Evolutionary conservation across 2,888 invertebrate genomes (phyloP).

Genomic region (Toxonevra muliebris): DNA sequence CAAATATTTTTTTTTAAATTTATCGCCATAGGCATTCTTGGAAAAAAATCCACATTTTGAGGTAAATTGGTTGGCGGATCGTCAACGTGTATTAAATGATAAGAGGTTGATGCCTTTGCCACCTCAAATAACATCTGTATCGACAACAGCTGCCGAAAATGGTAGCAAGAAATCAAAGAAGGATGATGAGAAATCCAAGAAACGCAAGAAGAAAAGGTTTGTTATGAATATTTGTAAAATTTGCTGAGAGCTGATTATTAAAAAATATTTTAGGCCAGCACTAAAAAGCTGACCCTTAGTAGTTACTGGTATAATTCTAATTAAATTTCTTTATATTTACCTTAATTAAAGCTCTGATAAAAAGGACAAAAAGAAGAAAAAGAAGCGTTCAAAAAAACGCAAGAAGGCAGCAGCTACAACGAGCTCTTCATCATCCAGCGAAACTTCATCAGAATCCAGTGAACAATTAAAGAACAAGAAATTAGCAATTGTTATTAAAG

Average conservation of each 20-base stretch:
- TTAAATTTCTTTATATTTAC: not conserved
- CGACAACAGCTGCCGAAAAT: conserved; percentile 45
- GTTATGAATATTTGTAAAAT: not conserved
- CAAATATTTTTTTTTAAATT: conserved; percentile 1
- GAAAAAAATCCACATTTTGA: conserved; percentile 90
- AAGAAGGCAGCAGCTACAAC: conserved; percentile 52
- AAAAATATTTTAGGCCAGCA: too few relatives aligned
- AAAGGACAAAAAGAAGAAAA: conserved; percentile 67
- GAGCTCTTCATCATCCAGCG: conserved; percentile 46
- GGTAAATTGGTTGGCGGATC: conserved; percentile 84
- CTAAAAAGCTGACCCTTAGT: too few relatives aligned
- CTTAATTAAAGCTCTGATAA: conserved; percentile 51
- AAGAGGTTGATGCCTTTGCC: conserved; percentile 50
- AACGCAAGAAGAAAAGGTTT: conserved; percentile 71
- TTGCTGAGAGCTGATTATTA: too few relatives aligned
- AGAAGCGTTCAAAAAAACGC: conserved; percentile 66
- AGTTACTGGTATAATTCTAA: too few relatives aligned
- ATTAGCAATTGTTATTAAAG: conserved; percentile 35
- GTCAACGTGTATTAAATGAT: conserved; percentile 75
- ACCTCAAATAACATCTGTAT: conserved; percentile 50
- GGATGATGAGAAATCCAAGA: conserved; percentile 64
- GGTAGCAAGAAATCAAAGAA: conserved; percentile 64
- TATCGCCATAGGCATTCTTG: conserved; percentile 73
- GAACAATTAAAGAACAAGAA: conserved; percentile 39
- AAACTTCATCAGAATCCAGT: conserved; percentile 51